These are phyloP conservation scores for Ennomos erosarius DNA, from an alignment of 2,888 invertebrate genomes.

Conservation along the genomic window DNA sequence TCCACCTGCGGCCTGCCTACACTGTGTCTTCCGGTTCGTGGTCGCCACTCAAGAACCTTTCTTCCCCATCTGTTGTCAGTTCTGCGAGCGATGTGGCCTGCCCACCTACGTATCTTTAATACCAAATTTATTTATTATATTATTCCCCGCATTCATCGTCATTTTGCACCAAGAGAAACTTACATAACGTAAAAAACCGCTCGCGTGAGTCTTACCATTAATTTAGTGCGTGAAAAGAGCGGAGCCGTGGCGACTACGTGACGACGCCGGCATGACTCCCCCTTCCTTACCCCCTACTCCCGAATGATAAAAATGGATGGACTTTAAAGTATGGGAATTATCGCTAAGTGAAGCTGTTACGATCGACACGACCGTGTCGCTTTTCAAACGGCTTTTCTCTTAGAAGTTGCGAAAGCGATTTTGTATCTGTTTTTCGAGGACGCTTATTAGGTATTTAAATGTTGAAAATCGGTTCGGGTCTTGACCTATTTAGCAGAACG, in stretches of 20 bases:
- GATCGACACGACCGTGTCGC: slow-evolving; percentile 21
- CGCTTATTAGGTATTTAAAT: slow-evolving; percentile 15
- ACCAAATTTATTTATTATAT: neutral
- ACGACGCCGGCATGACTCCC: slow-evolving; percentile 55
- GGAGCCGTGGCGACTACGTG: slow-evolving; percentile 50
- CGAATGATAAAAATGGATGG: slow-evolving; percentile 67
- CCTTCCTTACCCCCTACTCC: slow-evolving; percentile 35
- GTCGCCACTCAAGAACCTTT: too few relatives aligned
- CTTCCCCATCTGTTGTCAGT: too few relatives aligned
- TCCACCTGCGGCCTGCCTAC: too few relatives aligned
- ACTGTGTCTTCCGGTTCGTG: too few relatives aligned
- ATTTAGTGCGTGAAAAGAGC: slow-evolving; percentile 78
- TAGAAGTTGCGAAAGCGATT: slow-evolving; percentile 22
- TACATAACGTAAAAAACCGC: slow-evolving; percentile 34
- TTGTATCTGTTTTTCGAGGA: slow-evolving; percentile 14
- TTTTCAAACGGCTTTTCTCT: slow-evolving; percentile 20
- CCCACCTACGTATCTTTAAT: too few relatives aligned
- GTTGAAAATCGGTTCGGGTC: too few relatives aligned
- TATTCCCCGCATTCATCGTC: slow-evolving; percentile 9
- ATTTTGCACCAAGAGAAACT: slow-evolving; percentile 36
- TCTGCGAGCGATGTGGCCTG: too few relatives aligned
- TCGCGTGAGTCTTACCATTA: slow-evolving; percentile 75
- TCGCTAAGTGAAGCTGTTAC: slow-evolving; percentile 40
- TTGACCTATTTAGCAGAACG: too few relatives aligned
- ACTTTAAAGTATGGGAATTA: slow-evolving; percentile 61